phyloP scores from a whole-genome alignment of 2,888 invertebrate genomes.

The Zele albiditarsus region DNA sequence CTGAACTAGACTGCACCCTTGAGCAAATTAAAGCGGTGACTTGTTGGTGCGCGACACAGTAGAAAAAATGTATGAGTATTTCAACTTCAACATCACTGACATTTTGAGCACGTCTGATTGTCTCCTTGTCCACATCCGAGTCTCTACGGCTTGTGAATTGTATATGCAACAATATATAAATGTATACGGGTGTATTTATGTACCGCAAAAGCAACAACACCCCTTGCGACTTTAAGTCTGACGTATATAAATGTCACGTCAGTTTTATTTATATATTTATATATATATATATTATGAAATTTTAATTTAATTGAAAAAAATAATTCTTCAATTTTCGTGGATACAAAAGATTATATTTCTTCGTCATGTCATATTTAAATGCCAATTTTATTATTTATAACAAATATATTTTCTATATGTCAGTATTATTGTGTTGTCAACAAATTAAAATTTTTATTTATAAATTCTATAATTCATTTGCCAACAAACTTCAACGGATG shows the following conservation, averaged over 20 bases:
- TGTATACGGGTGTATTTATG: neutral
- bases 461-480: neutral
- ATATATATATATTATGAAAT: neutral
- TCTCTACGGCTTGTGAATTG: neutral
- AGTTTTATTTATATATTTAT: neutral
- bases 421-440: too few relatives aligned
- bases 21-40: too few relatives aligned
- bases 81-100: constrained; percentile 1
- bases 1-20: too few relatives aligned
- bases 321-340: neutral
- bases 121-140: neutral
- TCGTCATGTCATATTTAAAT: neutral
- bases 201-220: too few relatives aligned
- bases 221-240: too few relatives aligned
- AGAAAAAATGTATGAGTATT: neutral
- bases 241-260: neutral
- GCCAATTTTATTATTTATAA: too few relatives aligned
- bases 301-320: constrained; percentile 4
- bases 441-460: neutral
- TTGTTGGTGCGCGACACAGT: neutral
- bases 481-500: neutral
- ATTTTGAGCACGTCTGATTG: constrained; percentile 4
- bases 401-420: too few relatives aligned
- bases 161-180: neutral
- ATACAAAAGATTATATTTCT: neutral